These are phyloP conservation scores for Lateolabrax maculatus DNA, from an alignment of 2,797 vertebrate species.

Conservation along the genomic window DNA sequence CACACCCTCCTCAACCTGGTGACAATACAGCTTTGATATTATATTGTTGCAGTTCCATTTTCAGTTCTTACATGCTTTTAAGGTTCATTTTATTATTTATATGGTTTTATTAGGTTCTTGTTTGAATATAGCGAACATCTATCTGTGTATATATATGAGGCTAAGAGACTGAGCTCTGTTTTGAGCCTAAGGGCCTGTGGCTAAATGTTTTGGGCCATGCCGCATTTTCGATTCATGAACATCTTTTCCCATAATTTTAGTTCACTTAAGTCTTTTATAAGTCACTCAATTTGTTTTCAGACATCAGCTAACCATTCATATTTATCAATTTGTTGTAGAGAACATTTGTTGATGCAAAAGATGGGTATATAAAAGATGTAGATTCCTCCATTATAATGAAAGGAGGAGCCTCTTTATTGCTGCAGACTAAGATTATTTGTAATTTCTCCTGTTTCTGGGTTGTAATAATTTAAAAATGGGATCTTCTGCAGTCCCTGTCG, in stretches of 20 bases:
- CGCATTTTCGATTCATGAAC: conserved; percentile 39
- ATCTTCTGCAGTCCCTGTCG: conserved; percentile 68
- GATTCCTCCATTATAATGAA: conserved; percentile 67
- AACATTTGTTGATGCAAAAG: conserved; percentile 63
- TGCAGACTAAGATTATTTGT: conserved; percentile 73
- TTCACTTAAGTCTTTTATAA: conserved; percentile 45
- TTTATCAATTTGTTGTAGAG: conserved; percentile 72
- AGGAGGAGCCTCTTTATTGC: conserved; percentile 75
- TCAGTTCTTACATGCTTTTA: conserved; percentile 56
- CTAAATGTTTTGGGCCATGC: conserved; percentile 37
- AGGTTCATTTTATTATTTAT: conserved; percentile 63
- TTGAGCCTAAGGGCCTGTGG: conserved; percentile 29
- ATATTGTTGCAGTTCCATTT: conserved; percentile 52
- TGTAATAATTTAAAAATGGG: conserved; percentile 80
- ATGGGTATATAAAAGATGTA: conserved; percentile 59
- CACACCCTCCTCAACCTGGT: conserved; percentile 13
- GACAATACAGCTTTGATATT: conserved; percentile 38
- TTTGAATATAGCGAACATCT: conserved; percentile 45
- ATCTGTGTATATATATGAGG: conserved; percentile 15
- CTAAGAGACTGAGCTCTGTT: conserved; percentile 50
- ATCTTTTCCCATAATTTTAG: conserved; percentile 45
- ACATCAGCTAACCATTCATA: conserved; percentile 51
- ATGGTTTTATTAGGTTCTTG: conserved; percentile 56
- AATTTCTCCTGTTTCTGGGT: conserved; percentile 69
- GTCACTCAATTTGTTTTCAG: conserved; percentile 29